A percentile compares a stretch with the other conserved stretches of the same genome.
Conservation (phyloP, 92 coral and sea anemone genomes). For the Umimayanthus kanabou region DNA sequence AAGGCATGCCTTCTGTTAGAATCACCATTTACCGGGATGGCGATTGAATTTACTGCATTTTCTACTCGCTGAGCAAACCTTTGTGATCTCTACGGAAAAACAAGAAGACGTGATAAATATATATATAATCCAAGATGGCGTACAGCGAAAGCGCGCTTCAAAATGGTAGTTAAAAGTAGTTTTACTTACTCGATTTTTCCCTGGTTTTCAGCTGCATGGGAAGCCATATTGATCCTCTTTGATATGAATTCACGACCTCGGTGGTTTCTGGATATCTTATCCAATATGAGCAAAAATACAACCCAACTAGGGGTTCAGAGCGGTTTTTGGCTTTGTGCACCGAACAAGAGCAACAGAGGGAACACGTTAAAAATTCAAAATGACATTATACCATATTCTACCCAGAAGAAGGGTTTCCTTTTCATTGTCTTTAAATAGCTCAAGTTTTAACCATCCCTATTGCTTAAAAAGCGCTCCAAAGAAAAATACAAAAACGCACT, state of each 20-base stretch:
- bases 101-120: neutral
- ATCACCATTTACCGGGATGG: conserved; percentile 3
- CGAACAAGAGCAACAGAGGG: neutral
- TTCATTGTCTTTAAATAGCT: neutral
- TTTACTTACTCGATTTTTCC: conserved; percentile 8
- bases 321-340: conserved; percentile 10
- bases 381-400: neutral
- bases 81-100: neutral
- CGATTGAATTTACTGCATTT: conserved; percentile 3
- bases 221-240: conserved; percentile 4
- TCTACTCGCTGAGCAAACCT: conserved; percentile 14
- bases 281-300: neutral
- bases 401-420: neutral
- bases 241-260: neutral
- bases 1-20: conserved; percentile 11
- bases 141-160: neutral
- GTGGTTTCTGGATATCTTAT: neutral
- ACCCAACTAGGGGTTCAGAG: conserved; percentile 11
- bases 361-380: neutral
- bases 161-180: neutral
- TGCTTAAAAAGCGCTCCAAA: neutral
- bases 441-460: conserved; percentile 4
- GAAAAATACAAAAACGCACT: conserved; percentile 7
- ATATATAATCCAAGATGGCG: no score
- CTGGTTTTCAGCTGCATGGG: conserved; percentile 1